These are phyloP conservation scores for Mechanitis messenoides DNA, from an alignment of 2,888 invertebrate genomes.

Conservation along the genomic window DNA sequence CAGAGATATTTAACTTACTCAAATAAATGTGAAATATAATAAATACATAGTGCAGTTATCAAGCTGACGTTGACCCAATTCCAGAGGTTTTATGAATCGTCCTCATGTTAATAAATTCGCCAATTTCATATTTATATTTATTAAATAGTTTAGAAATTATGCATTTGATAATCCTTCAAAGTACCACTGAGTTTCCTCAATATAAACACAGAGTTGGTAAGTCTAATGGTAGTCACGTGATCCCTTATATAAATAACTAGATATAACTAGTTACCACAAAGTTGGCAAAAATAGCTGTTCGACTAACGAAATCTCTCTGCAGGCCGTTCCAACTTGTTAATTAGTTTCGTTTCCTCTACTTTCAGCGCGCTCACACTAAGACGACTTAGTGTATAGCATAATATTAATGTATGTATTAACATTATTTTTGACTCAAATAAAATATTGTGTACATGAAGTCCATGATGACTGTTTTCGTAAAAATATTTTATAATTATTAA, in stretches of 20 bases:
- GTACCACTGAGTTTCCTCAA: not conserved
- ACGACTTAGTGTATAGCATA: slow-evolving; percentile 1
- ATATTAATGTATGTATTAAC: not conserved
- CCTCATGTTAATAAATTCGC: too few species aligned
- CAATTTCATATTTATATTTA: too few species aligned
- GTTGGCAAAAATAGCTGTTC: slow-evolving; percentile 52
- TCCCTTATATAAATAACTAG: slow-evolving; percentile 26
- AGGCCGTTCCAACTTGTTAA: slow-evolving; percentile 55
- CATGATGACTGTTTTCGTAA: not conserved
- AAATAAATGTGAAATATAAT: too few species aligned
- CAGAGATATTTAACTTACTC: too few species aligned
- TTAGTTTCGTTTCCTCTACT: slow-evolving; percentile 58
- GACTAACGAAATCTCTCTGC: slow-evolving; percentile 56
- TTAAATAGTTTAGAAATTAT: too few species aligned
- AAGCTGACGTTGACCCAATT: too few species aligned
- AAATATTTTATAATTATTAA: not conserved
- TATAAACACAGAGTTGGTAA: slow-evolving; percentile 16
- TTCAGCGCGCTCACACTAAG: slow-evolving; percentile 24
- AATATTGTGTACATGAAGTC: too few species aligned
- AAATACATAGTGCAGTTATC: too few species aligned
- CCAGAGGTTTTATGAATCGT: too few species aligned
- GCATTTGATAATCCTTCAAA: too few species aligned
- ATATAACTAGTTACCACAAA: slow-evolving; percentile 23
- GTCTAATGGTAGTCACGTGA: slow-evolving; percentile 24
- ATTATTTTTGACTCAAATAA: not conserved